Conservation (phyloP, 1,140 invertebrate genomes). For the Euwallacea fornicatus region DNA sequence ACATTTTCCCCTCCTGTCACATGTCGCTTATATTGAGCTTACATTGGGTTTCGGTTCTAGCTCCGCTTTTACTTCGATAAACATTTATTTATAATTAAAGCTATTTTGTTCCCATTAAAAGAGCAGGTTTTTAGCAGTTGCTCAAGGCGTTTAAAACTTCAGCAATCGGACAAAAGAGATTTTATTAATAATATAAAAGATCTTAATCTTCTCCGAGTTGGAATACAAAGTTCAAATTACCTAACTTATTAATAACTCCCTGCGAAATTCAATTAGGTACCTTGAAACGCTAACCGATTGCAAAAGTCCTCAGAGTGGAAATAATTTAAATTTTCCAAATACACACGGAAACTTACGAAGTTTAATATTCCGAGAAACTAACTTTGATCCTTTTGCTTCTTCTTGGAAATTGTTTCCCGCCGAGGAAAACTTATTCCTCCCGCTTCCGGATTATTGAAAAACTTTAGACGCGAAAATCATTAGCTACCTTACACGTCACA, state of each 20-base stretch:
- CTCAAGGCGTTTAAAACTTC: too few relatives aligned
- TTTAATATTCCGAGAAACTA: slow-evolving; percentile 34
- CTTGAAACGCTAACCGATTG: slow-evolving; percentile 28
- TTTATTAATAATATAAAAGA: slow-evolving; percentile 16
- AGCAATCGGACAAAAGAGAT: too few relatives aligned
- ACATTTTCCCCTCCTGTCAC: slow-evolving; percentile 24
- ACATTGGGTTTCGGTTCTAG: background rate
- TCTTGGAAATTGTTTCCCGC: slow-evolving; percentile 18
- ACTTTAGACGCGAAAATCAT: slow-evolving; percentile 19
- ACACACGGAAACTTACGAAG: slow-evolving; percentile 27
- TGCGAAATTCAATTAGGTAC: slow-evolving; percentile 27
- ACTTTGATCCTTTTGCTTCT: slow-evolving; percentile 28
- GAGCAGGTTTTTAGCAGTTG: too few relatives aligned
- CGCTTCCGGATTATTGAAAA: slow-evolving; percentile 18
- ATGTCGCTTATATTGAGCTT: slow-evolving; percentile 18
- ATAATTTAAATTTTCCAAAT: slow-evolving; percentile 33
- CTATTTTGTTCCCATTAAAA: too few relatives aligned
- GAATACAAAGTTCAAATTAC: background rate
- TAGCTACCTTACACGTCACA: background rate
- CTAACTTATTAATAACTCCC: slow-evolving; percentile 23
- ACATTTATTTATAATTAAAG: too few relatives aligned
- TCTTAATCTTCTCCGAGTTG: slow-evolving; percentile 6
- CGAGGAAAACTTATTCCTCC: slow-evolving; percentile 17
- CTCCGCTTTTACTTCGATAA: too few relatives aligned
- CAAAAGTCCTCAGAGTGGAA: slow-evolving; percentile 17